phyloP scores from a whole-genome alignment of 2,797 vertebrate genomes.

The Merluccius polli region DNA sequence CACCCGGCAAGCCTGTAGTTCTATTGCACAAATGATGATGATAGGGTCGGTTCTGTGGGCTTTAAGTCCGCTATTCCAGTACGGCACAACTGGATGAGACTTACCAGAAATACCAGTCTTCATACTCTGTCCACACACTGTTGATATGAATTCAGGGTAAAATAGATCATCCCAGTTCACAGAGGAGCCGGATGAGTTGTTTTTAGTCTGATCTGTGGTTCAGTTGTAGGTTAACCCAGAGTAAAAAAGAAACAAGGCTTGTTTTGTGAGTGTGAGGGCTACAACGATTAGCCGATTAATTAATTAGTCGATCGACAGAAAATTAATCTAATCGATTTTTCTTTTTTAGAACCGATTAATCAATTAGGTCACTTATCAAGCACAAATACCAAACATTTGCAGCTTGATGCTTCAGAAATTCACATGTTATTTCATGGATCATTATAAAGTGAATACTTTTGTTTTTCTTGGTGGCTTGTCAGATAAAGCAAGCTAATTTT shows the following conservation, averaged over 20 bases:
- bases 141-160: not conserved
- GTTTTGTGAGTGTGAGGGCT: not conserved
- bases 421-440: too few species aligned
- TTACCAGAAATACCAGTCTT: not conserved
- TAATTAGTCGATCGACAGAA: too few species aligned
- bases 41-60: not conserved
- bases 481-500: too few species aligned
- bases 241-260: not conserved
- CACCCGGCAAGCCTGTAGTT: not conserved
- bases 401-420: too few species aligned
- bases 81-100: not conserved
- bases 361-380: too few species aligned
- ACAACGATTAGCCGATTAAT: too few species aligned
- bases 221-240: not conserved
- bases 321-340: too few species aligned
- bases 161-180: not conserved
- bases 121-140: not conserved
- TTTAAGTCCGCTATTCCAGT: not conserved
- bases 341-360: too few species aligned
- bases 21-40: not conserved
- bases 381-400: too few species aligned
- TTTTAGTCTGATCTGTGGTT: constrained; percentile 10
- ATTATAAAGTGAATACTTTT: too few species aligned
- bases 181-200: not conserved
- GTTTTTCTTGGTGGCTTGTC: too few species aligned